Base-by-base conservation (phyloP, 2,888 invertebrate genomes). In the Cerceris ruficornis region DNA sequence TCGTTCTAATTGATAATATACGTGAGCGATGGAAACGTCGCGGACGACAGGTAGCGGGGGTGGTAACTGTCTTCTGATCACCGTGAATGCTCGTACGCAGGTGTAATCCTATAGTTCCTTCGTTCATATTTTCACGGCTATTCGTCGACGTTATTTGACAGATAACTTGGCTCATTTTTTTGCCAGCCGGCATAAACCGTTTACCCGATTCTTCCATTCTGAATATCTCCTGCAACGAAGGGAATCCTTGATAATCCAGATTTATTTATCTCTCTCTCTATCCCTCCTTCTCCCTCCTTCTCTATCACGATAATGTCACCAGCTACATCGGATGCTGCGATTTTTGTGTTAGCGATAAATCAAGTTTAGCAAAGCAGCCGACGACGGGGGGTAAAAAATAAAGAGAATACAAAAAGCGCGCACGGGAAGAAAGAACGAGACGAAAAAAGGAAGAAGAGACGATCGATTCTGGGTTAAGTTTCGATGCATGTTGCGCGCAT, bases 401-500 rank as follows among this genome's bases (percentile, higher is more conserved):
- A 57, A 57, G 2, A 17, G 39, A 9, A 46, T 61, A n/a, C 43
- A 41, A 61, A 49, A 15, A 55, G n/a, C 66, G 49, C 28, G 28
- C 28, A 28, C 4, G 28, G 28, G 4, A 28, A 28, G 28, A 28
- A 28, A 28, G 2, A 28, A 28, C 28, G 28, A 28, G 28, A 28
- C 28, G 28, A 28, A 28, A 28, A 28, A 28, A 28, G 4, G 28
- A 28, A 1, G 28, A 77, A 75, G 76, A 77, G 79, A 81, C 81
- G 73, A 80, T 71, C 78, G 79, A 70, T 75, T 69, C 73, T 75
- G 69, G 69, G 73, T 83, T 84, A 84, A 84, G 84, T 86, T 77
- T 80, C 74, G 75, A 75, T 81, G 73, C 80, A 76, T 78, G 82
- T 83, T 55, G 66, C 65, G 72, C 69, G 75, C 61, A 73, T 70